These are phyloP conservation scores for Microctenopoma steveboyesi DNA, from an alignment of 2,797 vertebrate species.

Conservation along the genomic window DNA sequence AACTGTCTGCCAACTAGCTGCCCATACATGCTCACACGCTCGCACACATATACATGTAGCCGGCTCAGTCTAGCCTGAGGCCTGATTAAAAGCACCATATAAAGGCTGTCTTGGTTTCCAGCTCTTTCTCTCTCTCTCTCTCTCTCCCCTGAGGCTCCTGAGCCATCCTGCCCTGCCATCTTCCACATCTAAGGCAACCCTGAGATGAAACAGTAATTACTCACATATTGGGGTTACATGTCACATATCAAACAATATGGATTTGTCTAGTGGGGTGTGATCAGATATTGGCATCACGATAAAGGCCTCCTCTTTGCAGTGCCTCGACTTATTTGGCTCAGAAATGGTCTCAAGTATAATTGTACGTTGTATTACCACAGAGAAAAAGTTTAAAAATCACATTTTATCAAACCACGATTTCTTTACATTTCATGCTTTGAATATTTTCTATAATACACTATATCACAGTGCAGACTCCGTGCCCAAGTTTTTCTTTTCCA, in stretches of 20 bases:
- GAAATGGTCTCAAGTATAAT: conserved; percentile 25
- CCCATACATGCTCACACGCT: neutral
- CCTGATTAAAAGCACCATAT: conserved; percentile 62
- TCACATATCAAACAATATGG: conserved; percentile 75
- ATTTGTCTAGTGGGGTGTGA: conserved; percentile 54
- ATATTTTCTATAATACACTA: conserved; percentile 12
- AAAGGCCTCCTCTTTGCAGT: conserved; percentile 35
- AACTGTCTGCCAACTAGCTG: conserved; percentile 30
- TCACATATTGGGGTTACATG: conserved; percentile 71
- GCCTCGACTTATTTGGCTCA: conserved; percentile 29
- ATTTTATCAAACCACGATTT: conserved; percentile 18
- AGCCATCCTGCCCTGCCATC: conserved; percentile 57
- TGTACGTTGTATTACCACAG: neutral
- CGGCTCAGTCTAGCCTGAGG: conserved; percentile 40
- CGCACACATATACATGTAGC: conserved; percentile 8
- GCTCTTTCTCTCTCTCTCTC: conserved; percentile 11
- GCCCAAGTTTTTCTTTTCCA: conserved; percentile 16
- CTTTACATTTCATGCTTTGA: conserved; percentile 34
- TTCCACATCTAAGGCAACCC: conserved; percentile 58
- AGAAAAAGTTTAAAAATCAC: conserved; percentile 36
- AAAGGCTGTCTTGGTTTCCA: conserved; percentile 66
- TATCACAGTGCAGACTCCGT: neutral
- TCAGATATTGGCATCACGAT: conserved; percentile 62
- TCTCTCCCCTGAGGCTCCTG: conserved; percentile 45
- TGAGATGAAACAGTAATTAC: conserved; percentile 71